Percentiles rank a stretch among this genome's conserved stretches.
phyloP scores from a whole-genome alignment of 2,113 vertebrate species.

The Macrotus californicus region DNA sequence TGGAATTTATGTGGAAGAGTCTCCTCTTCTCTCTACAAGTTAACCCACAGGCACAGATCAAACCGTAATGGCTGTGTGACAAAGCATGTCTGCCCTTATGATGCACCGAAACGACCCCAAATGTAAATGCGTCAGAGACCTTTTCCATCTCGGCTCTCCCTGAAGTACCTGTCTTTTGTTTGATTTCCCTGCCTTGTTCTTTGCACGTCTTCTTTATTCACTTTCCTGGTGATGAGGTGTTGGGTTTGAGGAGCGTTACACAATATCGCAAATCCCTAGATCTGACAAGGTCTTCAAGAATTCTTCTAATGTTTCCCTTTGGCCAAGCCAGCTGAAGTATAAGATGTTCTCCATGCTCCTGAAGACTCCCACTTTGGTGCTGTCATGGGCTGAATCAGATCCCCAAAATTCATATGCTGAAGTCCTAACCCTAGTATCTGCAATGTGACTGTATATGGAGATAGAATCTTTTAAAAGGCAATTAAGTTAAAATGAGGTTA shows the following conservation, averaged over 20 bases:
- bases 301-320: not conserved
- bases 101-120: not conserved
- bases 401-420: not conserved
- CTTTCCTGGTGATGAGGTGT: not conserved
- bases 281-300: not conserved
- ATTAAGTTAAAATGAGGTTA: not conserved
- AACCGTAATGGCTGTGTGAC: not conserved
- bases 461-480: not conserved
- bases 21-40: conserved; percentile 6
- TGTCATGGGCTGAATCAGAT: not conserved
- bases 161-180: not conserved
- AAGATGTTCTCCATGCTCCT: not conserved
- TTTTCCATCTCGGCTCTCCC: conserved; percentile 10
- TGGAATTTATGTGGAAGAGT: conserved; percentile 54
- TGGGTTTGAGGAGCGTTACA: not conserved
- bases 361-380: not conserved
- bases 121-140: not conserved
- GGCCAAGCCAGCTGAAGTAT: not conserved
- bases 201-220: not conserved
- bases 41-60: conserved; percentile 29
- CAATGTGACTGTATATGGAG: not conserved
- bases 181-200: conserved; percentile 25
- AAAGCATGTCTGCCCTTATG: not conserved
- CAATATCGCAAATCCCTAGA: not conserved
- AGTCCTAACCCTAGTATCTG: not conserved